Base-by-base conservation (phyloP, 2,113 vertebrate species). In the Otus sunia region DNA sequence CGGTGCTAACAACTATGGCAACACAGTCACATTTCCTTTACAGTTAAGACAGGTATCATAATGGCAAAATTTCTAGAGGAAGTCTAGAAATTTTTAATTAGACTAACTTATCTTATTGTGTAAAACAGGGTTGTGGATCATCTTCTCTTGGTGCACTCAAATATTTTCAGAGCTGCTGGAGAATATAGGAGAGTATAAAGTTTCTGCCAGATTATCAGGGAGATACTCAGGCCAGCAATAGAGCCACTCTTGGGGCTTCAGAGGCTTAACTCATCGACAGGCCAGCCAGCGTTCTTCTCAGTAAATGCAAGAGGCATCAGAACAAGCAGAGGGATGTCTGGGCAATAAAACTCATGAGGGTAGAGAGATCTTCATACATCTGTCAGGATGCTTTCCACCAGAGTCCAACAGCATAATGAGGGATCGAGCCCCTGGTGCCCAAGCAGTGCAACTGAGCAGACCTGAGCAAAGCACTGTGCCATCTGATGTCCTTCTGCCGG, bases 391-490 rank as follows among this genome's bases (percentile, higher is more conserved):
- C 29, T 79, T 82, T 67, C 66, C n/a, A 62, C 5, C 3, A 34
- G 20, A 47, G 7, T 11, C 49, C 19, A 56, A 15, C 45, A 72
- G 17, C 7, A 2, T 10, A 25, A 39, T 13, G 15, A 71, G 27
- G 26, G 32, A 74, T 3, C 5, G 10, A 77, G 29, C 9, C 30
- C 43, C 50, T 4, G 1, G 27, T 47, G 27, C 3, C 6, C 15
- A 26, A 41, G 47, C 29, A 81, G 15, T 0, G 0, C 41, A 10
- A 12, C 37, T 64, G 41, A 67, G 60, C n/a, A 77, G n/a, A 39
- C 13, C 20, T 59, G 60, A 73, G 32, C 0, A 2, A 37, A 47
- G 34, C 0, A 0, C 50, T 74, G 23, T 67, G 68, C n/a, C 60
- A 60, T 50, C 69, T 92, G 59, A 19, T 27, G 13, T 80, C 39